phyloP scores from a whole-genome alignment of 1,140 invertebrate genomes.

The Leptinotarsa undecemlineata region DNA sequence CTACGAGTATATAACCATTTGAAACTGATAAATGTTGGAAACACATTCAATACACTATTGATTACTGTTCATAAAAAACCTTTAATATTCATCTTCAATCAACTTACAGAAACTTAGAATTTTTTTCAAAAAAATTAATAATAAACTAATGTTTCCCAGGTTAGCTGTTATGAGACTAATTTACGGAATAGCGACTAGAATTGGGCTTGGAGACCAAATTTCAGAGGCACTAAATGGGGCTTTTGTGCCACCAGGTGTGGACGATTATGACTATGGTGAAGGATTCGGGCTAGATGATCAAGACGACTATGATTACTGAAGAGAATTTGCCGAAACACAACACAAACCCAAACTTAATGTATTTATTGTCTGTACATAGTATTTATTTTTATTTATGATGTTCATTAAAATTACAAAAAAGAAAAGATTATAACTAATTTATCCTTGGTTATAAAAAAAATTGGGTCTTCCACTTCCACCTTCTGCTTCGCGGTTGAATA shows the following conservation, averaged over 20 bases:
- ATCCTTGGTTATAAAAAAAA: no score
- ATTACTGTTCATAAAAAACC: no score
- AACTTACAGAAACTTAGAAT: conserved; percentile 13
- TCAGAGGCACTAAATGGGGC: conserved; percentile 55
- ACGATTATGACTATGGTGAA: conserved; percentile 49
- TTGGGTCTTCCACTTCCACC: no score
- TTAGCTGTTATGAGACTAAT: conserved; percentile 54
- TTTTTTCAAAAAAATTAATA: conserved; percentile 7
- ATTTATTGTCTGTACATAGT: conserved; percentile 9
- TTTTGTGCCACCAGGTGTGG: conserved; percentile 57
- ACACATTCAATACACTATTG: no score
- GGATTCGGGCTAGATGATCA: conserved; percentile 30
- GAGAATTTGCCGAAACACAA: neutral
- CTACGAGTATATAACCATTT: no score
- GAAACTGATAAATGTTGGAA: no score
- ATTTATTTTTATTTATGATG: conserved; percentile 17
- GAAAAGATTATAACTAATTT: no score
- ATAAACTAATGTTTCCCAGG: conserved; percentile 33
- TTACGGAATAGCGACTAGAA: conserved; percentile 54
- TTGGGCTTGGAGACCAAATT: conserved; percentile 55
- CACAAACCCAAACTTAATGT: neutral
- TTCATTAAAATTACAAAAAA: neutral
- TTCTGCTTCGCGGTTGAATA: no score
- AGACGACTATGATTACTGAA: conserved; percentile 46
- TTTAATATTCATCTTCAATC: neutral